Evolutionary conservation across 2,888 invertebrate genomes (phyloP), one percentile per base, ranked within the genome.

Genomic region (Pteria penguin): DNA sequence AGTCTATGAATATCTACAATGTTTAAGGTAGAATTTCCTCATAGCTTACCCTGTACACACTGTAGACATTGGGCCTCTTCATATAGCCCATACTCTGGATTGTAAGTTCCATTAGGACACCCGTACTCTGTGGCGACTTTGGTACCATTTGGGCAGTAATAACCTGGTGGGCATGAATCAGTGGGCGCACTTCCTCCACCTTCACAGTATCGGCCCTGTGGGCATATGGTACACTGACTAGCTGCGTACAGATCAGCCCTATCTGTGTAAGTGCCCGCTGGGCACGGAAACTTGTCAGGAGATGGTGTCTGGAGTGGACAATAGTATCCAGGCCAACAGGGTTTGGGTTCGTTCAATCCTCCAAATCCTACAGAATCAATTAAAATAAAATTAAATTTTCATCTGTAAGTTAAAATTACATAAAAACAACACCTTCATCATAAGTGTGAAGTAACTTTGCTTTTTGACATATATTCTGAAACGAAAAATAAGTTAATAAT

Each of bases 41-140:
- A 1, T 1, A 33, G n/a, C 79, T 68, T 76, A 90, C 91, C 91
- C 82, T 87, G 88, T 14, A 87, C 87, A 68, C 91, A 91, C 76
- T 86, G 84, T 73, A 87, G 85, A 79, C 91, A 91, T 36, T 91
- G 83, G 2, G 80, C 68, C n/a, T 82, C 84, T 22, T 72, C 79
- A n/a, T 78, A 79, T 55, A 83, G 76, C 29, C 89, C 89, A 31
- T 81, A 79, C 8, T 70, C 63, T 60, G 85, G 84, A 70, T 90
- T 91, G 82, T 89, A 91, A 0, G 91, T 91, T 14, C 91, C 91
- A 58, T 90, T 90, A 0, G 87, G 87, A 83, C 91, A 91, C 5
- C 88, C 86, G 81, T 79, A 89, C 68, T 89, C 79, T 8, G 84
- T 83, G 11, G 86, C 84, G 61, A 84, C 81, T 33, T 76, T 81